A percentile compares a stretch with the other conserved stretches of the same genome.
Conservation (phyloP, 2,113 vertebrate species). For the Caloenas nicobarica region DNA sequence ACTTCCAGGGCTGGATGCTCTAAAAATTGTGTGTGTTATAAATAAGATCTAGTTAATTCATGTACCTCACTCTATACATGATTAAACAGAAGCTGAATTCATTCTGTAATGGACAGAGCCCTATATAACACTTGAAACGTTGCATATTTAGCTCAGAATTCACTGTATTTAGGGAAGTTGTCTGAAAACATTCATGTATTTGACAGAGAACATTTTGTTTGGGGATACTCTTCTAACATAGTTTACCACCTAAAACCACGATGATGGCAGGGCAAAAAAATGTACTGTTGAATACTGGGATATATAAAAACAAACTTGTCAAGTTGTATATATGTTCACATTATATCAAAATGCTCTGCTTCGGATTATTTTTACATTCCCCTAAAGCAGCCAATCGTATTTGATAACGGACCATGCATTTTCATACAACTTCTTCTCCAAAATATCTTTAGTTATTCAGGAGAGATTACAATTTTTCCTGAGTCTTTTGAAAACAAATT, state of each 20-base stretch:
- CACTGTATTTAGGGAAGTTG: background rate
- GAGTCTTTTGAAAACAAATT: conserved; percentile 54
- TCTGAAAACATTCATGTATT: conserved; percentile 12
- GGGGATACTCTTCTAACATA: background rate
- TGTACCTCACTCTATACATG: background rate
- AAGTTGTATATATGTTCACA: conserved; percentile 6
- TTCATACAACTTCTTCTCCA: conserved; percentile 20
- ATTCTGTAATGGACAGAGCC: background rate
- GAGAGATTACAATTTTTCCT: conserved; percentile 16
- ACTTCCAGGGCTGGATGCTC: background rate
- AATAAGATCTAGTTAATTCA: background rate
- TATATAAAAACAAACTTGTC: conserved; percentile 47
- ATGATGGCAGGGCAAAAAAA: background rate
- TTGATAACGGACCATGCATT: background rate
- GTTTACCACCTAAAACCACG: conserved; percentile 3
- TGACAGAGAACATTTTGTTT: conserved; percentile 25
- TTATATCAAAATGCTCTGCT: conserved; percentile 36
- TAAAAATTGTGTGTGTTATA: background rate
- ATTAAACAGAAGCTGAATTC: background rate
- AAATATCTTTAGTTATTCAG: conserved; percentile 46
- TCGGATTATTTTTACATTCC: conserved; percentile 49
- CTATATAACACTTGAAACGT: background rate
- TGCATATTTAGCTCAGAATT: background rate
- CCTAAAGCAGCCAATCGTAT: background rate
- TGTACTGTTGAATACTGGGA: background rate